Percentiles rank a stretch among this genome's conserved stretches.
Evolutionary conservation across 2,888 invertebrate species (phyloP).

Genomic region (Cephus spinipes): DNA sequence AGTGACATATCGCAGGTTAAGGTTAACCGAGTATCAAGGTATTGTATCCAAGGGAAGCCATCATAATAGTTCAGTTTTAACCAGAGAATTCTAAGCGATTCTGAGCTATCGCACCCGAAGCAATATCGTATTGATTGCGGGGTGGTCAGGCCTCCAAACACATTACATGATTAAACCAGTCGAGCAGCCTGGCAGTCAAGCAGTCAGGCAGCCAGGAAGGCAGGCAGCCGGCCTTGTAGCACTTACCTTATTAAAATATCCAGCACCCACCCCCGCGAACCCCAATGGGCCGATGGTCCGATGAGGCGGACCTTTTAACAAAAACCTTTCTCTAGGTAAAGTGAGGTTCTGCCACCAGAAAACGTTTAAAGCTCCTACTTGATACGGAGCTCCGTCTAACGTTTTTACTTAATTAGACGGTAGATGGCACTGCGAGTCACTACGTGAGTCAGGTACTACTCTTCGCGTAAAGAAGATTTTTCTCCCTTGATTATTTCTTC

Average conservation of each 20-base stretch:
- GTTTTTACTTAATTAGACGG: conserved; percentile 7
- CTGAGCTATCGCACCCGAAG: conserved; percentile 53
- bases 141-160: conserved; percentile 61
- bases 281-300: neutral
- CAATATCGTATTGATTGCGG: conserved; percentile 64
- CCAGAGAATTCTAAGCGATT: neutral
- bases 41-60: neutral
- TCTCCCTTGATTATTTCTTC: no score
- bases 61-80: neutral
- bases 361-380: neutral
- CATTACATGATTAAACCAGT: conserved; percentile 67
- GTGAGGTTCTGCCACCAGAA: neutral
- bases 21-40: neutral
- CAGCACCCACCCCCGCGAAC: conserved; percentile 47
- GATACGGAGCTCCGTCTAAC: neutral
- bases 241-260: conserved; percentile 68
- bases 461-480: neutral
- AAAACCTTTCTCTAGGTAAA: conserved; percentile 11
- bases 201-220: conserved; percentile 30
- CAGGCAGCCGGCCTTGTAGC: conserved; percentile 59
- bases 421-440: neutral
- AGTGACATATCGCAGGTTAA: neutral
- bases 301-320: conserved; percentile 7
- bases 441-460: neutral
- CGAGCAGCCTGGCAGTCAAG: conserved; percentile 42